These are phyloP conservation scores for Taxidea taxus DNA, from an alignment of 2,113 vertebrate species.

Conservation along the genomic window DNA sequence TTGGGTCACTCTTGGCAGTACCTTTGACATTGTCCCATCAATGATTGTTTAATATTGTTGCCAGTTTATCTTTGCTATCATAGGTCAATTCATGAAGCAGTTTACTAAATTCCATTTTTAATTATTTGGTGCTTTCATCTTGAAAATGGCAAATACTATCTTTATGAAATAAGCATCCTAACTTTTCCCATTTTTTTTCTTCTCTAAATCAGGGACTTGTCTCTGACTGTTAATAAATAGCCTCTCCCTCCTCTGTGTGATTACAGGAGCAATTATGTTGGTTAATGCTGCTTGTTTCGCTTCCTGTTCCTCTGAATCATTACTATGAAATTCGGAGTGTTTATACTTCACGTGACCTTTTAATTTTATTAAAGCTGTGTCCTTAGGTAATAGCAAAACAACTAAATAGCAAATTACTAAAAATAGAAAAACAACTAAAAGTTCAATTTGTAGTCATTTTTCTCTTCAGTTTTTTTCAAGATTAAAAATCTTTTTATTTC, in stretches of 20 bases:
- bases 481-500: background rate
- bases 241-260: background rate
- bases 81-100: background rate
- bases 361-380: slow-evolving; percentile 2
- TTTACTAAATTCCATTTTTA: slow-evolving; percentile 13
- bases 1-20: too few species aligned
- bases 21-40: too few species aligned
- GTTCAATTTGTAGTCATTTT: background rate
- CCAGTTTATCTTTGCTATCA: too few species aligned
- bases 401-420: background rate
- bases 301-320: background rate
- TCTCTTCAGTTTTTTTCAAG: background rate
- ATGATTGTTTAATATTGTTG: too few species aligned
- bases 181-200: background rate
- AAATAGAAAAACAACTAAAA: background rate
- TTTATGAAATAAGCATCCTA: background rate
- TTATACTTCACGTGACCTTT: background rate
- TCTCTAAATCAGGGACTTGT: background rate
- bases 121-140: background rate
- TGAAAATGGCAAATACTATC: background rate
- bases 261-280: background rate
- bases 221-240: background rate
- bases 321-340: background rate
- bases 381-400: background rate
- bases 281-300: background rate